phyloP scores from a whole-genome alignment of 2,113 vertebrate genomes.

The Corythaeola cristata region DNA sequence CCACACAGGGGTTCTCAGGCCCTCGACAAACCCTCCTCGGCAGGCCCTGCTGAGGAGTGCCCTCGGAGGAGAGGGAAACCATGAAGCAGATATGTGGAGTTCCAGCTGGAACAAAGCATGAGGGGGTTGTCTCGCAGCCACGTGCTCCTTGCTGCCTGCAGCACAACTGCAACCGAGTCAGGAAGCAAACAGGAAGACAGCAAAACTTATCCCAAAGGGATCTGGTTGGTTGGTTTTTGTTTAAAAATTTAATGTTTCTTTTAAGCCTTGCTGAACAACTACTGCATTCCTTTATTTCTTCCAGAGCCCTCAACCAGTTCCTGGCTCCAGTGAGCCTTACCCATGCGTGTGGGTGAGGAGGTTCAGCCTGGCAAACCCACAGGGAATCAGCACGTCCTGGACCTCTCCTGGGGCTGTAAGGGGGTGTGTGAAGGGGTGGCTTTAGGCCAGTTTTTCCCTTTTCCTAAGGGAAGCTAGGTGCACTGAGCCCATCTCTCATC shows the following conservation, averaged over 20 bases:
- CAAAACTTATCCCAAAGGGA: background rate
- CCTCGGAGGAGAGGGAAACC: background rate
- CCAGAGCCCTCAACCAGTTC: background rate
- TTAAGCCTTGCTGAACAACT: background rate
- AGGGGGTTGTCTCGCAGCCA: fast-evolving
- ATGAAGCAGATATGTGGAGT: background rate
- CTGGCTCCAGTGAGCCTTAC: background rate
- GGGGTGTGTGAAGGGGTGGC: fast-evolving
- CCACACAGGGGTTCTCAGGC: background rate
- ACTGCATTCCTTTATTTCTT: background rate
- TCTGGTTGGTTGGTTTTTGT: background rate
- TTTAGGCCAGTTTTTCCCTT: background rate
- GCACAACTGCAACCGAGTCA: fast-evolving
- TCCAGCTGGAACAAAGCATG: background rate
- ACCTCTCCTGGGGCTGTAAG: background rate
- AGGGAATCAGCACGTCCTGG: background rate
- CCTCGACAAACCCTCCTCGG: fast-evolving
- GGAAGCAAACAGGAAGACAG: background rate
- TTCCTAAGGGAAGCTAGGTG: background rate
- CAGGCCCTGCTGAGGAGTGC: background rate
- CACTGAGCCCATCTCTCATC: background rate
- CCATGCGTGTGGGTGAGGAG: fast-evolving
- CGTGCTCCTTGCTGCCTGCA: background rate
- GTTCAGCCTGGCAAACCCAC: background rate
- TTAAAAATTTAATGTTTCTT: background rate